phyloP scores from a whole-genome alignment of 1,140 invertebrate species.

The Kradibia gibbosae region DNA sequence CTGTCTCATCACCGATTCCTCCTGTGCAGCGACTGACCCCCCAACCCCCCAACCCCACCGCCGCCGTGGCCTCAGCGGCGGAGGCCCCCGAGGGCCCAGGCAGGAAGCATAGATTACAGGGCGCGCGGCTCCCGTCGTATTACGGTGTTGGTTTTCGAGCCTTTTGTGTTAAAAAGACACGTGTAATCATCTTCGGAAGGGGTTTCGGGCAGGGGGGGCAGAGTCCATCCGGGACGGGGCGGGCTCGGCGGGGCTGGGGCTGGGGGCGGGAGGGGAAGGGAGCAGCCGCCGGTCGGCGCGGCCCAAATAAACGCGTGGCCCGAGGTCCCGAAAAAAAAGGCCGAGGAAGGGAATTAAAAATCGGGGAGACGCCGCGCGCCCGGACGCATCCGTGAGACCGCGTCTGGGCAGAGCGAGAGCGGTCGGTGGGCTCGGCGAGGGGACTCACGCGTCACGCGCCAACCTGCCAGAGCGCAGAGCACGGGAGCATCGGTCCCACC shows the following conservation, averaged over 20 bases:
- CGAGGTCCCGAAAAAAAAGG: conserved; percentile 52
- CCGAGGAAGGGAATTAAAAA: conserved; percentile 52
- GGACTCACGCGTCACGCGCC: no score
- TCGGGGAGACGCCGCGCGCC: conserved; percentile 50
- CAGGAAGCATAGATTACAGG: conserved; percentile 69
- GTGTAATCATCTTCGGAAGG: conserved; percentile 68
- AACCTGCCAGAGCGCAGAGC: no score
- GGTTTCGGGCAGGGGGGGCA: no score
- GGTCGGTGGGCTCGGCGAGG: no score
- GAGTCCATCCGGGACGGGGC: no score
- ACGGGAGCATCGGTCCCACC: no score
- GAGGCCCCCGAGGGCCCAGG: background rate
- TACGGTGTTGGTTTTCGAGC: conserved; percentile 75
- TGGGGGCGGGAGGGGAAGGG: no score
- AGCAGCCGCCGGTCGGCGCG: conserved; percentile 48
- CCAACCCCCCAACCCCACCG: background rate
- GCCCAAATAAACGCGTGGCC: conserved; percentile 54
- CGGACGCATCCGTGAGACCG: conserved; percentile 50
- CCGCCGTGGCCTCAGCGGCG: background rate
- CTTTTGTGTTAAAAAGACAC: conserved; percentile 74
- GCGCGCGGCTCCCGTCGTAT: conserved; percentile 68
- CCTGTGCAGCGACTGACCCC: conserved; percentile 22
- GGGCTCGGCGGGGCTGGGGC: no score
- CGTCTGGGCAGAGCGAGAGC: background rate
- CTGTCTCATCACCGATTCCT: conserved; percentile 69